Evolutionary conservation across 2,888 invertebrate genomes (phyloP).

Genomic region (Stegana nigrithorax): DNA sequence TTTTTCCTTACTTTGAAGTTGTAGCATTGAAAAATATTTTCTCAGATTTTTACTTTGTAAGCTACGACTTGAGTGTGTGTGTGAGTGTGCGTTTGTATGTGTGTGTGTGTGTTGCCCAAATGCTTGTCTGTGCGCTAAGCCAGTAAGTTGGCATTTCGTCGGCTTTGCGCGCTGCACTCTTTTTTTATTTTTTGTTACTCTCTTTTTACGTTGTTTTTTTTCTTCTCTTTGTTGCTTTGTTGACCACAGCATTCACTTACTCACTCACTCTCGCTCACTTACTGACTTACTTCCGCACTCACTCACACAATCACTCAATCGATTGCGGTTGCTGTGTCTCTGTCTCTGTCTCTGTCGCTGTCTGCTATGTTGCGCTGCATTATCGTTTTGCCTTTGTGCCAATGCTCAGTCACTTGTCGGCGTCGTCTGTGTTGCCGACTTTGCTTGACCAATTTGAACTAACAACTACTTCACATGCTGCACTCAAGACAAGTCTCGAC

Average conservation of each 20-base stretch:
- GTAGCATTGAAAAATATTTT: too few species aligned
- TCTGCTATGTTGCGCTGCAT: not conserved
- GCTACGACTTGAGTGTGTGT: slow-evolving; percentile 4
- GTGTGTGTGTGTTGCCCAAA: not conserved
- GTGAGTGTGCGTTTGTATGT: not conserved
- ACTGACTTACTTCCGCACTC: not conserved
- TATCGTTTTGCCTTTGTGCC: too few species aligned
- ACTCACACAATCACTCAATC: too few species aligned
- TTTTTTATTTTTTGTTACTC: not conserved
- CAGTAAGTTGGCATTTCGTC: slow-evolving; percentile 1
- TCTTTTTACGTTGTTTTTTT: not conserved
- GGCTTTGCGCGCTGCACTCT: slow-evolving; percentile 5
- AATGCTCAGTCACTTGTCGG: too few species aligned
- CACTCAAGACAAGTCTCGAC: slow-evolving; percentile 27
- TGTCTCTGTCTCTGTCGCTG: not conserved
- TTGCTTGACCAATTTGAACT: not conserved
- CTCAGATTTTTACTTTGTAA: too few species aligned
- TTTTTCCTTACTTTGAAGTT: not conserved
- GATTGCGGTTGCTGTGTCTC: not conserved
- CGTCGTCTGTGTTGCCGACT: slow-evolving; percentile 46
- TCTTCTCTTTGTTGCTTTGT: not conserved
- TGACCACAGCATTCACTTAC: not conserved
- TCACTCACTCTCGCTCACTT: not conserved
- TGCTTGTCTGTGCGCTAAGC: not conserved
- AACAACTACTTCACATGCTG: slow-evolving; percentile 7